Conservation (phyloP, 2,113 vertebrate genomes). For the Cromileptes altivelis region DNA sequence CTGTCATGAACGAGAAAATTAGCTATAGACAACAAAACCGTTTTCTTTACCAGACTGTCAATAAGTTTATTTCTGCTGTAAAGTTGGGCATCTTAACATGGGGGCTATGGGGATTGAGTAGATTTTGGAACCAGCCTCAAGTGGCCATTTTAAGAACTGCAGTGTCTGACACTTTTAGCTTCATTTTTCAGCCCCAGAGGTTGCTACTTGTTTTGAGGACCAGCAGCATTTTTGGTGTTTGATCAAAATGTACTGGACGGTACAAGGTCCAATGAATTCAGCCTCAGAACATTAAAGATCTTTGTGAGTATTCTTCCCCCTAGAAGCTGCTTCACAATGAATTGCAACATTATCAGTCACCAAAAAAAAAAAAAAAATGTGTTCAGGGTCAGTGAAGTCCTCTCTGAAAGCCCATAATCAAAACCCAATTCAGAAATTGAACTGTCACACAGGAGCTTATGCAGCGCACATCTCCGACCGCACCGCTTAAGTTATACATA, state of each 20-base stretch:
- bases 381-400: constrained; percentile 49
- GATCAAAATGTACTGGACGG: constrained; percentile 3
- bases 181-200: too few species aligned
- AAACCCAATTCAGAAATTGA: constrained; percentile 78
- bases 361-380: neutral
- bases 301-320: neutral
- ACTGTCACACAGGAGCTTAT: constrained; percentile 77
- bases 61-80: too few species aligned
- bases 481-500: constrained; percentile 78
- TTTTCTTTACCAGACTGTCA: too few species aligned
- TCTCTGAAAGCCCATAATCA: constrained; percentile 67
- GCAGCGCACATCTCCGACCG: constrained; percentile 52
- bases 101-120: too few species aligned
- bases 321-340: constrained; percentile 48
- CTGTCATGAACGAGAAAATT: too few species aligned
- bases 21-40: too few species aligned
- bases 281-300: neutral
- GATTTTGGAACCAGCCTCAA: too few species aligned
- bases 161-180: too few species aligned
- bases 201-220: neutral
- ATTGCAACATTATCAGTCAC: constrained; percentile 37
- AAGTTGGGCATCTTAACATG: too few species aligned
- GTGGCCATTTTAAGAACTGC: too few species aligned
- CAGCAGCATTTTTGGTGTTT: neutral
- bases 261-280: neutral